phyloP scores from a whole-genome alignment of 1,140 invertebrate genomes.

The Physella acuta region DNA sequence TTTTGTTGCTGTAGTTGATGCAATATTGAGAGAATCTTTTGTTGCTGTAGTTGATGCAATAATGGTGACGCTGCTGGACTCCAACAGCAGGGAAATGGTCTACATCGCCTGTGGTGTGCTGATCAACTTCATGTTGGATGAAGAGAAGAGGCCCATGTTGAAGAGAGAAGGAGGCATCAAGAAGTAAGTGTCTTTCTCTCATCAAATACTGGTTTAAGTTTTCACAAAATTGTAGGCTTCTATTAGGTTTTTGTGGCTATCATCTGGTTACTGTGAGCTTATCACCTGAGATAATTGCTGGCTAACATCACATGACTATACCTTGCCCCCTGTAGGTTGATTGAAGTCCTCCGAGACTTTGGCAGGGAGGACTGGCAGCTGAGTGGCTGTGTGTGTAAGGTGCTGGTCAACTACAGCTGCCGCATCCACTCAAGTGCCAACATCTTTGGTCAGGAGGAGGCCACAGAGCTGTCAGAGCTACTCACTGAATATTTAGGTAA shows the following conservation, averaged over 20 bases:
- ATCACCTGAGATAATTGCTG: too few species aligned
- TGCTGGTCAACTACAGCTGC: constrained; percentile 73
- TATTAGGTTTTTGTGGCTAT: too few species aligned
- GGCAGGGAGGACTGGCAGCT: constrained; percentile 68
- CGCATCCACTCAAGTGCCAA: constrained; percentile 60
- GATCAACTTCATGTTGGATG: constrained; percentile 71
- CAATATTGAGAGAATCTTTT: too few species aligned
- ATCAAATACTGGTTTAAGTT: too few species aligned
- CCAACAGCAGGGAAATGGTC: constrained; percentile 65
- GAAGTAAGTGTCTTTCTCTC: constrained; percentile 52
- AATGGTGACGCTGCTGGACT: constrained; percentile 63
- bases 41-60: constrained; percentile 65
- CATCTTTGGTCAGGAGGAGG: constrained; percentile 52
- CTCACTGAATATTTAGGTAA: constrained; percentile 56
- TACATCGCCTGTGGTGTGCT: constrained; percentile 70
- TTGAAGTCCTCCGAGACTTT: constrained; percentile 64
- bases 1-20: too few species aligned
- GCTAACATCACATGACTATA: too few species aligned
- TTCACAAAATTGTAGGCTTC: too few species aligned
- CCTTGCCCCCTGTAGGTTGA: too few species aligned
- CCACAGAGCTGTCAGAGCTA: constrained; percentile 48
- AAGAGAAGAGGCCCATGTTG: constrained; percentile 64
- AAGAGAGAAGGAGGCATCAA: constrained; percentile 60
- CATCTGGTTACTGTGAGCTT: too few species aligned
- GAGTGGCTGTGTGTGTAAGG: constrained; percentile 68